phyloP scores from a whole-genome alignment of 2,888 invertebrate genomes.

The Thyatira batis region DNA sequence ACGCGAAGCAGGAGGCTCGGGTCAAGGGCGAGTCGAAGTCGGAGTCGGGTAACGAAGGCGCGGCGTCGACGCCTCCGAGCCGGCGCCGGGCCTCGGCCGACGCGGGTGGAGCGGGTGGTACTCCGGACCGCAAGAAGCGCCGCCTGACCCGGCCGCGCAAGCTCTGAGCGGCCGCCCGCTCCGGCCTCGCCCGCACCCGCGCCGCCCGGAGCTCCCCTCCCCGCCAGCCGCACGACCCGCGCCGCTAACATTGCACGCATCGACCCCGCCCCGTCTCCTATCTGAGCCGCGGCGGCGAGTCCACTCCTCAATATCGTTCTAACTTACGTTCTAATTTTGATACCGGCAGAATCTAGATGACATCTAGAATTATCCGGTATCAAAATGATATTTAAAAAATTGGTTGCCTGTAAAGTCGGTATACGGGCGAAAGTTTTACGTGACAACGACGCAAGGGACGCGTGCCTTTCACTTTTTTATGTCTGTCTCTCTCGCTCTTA shows the following conservation, averaged over 20 bases:
- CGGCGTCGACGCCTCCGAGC: no score
- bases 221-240: not conserved
- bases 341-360: no score
- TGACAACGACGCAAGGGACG: no score
- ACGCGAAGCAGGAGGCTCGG: conserved; percentile 5
- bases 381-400: no score
- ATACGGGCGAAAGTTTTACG: no score
- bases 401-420: no score
- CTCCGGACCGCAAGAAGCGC: conserved; percentile 76
- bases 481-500: no score
- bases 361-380: no score
- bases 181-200: conserved; percentile 18
- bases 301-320: not conserved
- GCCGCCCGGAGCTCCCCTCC: conserved; percentile 31
- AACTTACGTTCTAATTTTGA: not conserved
- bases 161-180: conserved; percentile 44
- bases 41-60: conserved; percentile 13
- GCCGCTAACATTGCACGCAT: no score
- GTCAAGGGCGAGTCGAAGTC: conserved; percentile 13
- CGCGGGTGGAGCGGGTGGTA: conserved; percentile 42
- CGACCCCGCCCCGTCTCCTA: no score
- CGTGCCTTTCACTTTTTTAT: no score
- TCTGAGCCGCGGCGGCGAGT: not conserved
- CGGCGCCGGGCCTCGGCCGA: conserved; percentile 69
- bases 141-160: conserved; percentile 75